Conservation (phyloP, 2,888 invertebrate species). For the Philereme transversata region DNA sequence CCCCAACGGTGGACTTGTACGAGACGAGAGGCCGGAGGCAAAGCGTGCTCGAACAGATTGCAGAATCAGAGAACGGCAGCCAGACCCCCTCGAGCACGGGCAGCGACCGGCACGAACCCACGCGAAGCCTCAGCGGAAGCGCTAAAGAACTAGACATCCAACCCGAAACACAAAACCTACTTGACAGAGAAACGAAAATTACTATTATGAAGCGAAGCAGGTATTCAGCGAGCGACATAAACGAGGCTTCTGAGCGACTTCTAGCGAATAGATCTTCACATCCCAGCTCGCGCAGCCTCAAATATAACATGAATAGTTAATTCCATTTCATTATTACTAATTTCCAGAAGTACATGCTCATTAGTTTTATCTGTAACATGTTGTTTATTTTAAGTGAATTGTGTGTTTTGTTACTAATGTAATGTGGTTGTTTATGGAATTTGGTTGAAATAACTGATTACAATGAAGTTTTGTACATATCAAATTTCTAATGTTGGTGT, state of each 20-base stretch:
- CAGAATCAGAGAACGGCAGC: conserved; percentile 74
- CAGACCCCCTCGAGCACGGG: conserved; percentile 73
- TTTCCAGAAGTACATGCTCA: conserved; percentile 59
- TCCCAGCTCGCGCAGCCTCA: conserved; percentile 86
- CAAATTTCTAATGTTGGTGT: conserved; percentile 32
- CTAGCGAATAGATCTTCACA: conserved; percentile 82
- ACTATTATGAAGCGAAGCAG: conserved; percentile 78
- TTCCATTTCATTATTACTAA: conserved; percentile 57
- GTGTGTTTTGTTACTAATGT: conserved; percentile 8
- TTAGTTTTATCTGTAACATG: conserved; percentile 53
- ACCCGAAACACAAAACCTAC: conserved; percentile 64
- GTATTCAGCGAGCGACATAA: conserved; percentile 88
- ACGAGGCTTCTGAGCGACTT: conserved; percentile 82
- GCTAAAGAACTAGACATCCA: conserved; percentile 59
- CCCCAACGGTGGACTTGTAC: conserved; percentile 76
- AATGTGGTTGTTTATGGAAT: neutral
- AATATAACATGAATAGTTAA: conserved; percentile 81
- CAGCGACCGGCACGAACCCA: conserved; percentile 66
- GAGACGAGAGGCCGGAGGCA: conserved; percentile 69
- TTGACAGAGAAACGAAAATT: conserved; percentile 62
- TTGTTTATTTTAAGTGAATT: conserved; percentile 27
- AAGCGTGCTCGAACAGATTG: conserved; percentile 73
- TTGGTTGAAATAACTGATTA: conserved; percentile 25
- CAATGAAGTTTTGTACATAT: conserved; percentile 40
- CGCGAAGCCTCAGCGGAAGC: conserved; percentile 65